Percentiles rank a stretch among this genome's conserved stretches.
Evolutionary conservation across 2,797 vertebrate species (phyloP).

Genomic region (Lagocephalus sceleratus): DNA sequence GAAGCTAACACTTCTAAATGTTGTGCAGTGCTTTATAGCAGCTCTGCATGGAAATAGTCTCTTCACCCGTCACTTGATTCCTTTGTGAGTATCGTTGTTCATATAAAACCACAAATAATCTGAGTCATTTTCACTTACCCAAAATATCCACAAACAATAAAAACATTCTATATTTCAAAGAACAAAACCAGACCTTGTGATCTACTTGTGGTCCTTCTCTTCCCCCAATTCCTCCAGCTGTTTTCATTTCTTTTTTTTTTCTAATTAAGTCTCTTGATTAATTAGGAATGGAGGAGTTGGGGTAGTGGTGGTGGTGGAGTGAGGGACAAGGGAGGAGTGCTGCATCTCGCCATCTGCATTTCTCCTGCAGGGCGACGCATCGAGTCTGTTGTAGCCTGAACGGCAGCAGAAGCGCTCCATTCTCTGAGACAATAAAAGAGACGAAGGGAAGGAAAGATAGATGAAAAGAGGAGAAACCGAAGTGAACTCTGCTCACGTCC

Average conservation of each 20-base stretch:
- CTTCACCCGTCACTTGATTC: no score
- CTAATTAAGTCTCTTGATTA: conserved; percentile 61
- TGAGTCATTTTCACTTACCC: conserved; percentile 1
- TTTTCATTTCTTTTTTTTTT: conserved; percentile 51
- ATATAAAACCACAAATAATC: background rate
- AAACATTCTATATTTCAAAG: no score
- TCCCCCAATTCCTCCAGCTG: conserved; percentile 1
- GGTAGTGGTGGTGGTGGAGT: conserved; percentile 17
- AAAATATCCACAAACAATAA: conserved; percentile 1
- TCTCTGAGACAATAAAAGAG: conserved; percentile 50
- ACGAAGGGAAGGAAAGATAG: conserved; percentile 26
- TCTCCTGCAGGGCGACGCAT: conserved; percentile 56
- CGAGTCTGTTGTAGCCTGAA: conserved; percentile 58
- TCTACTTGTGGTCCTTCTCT: conserved; percentile 1
- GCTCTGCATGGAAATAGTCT: no score
- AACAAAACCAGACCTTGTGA: background rate
- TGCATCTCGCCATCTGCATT: conserved; percentile 69
- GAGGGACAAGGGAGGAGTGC: conserved; percentile 49
- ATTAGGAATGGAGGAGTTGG: conserved; percentile 39
- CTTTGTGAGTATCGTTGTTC: background rate
- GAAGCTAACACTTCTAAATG: no score
- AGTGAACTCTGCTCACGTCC: conserved; percentile 46
- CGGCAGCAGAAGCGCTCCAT: conserved; percentile 45
- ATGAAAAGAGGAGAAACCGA: conserved; percentile 40
- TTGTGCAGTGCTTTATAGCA: no score